Percentiles rank a stretch among this genome's conserved stretches.
Evolutionary conservation across 2,888 invertebrate genomes (phyloP).

Genomic region (Sceliomorpha sp.): DNA sequence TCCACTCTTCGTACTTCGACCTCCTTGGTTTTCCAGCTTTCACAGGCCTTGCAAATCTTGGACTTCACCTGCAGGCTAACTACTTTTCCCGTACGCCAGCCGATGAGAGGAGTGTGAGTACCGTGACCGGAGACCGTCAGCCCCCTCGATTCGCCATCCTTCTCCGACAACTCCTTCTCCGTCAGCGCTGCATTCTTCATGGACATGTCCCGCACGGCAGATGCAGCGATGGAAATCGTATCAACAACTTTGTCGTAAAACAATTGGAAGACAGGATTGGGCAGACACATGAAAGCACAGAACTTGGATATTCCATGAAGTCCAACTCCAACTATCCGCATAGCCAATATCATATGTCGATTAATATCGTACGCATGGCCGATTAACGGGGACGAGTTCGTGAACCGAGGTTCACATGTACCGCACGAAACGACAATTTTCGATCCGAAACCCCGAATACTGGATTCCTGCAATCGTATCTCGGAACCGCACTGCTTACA

Average conservation of each 20-base stretch:
- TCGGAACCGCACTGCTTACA: conserved; percentile 57
- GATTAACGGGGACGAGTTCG: conserved; percentile 22
- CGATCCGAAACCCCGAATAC: conserved; percentile 57
- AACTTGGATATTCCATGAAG: conserved; percentile 45
- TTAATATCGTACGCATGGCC: conserved; percentile 54
- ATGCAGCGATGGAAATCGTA: conserved; percentile 18
- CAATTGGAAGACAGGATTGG: conserved; percentile 48
- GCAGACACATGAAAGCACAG: conserved; percentile 55
- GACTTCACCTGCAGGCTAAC: conserved; percentile 34
- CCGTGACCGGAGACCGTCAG: conserved; percentile 19
- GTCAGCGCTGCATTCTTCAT: conserved; percentile 12
- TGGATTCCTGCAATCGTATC: conserved; percentile 52
- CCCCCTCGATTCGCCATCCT: conserved; percentile 9
- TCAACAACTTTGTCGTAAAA: conserved; percentile 21
- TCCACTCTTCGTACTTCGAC: conserved; percentile 19
- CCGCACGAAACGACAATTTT: conserved; percentile 52
- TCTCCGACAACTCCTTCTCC: conserved; percentile 12
- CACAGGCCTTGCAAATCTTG: conserved; percentile 26
- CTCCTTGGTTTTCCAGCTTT: conserved; percentile 31
- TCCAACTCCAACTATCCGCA: conserved; percentile 54
- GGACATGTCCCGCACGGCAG: conserved; percentile 3
- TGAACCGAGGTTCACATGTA: conserved; percentile 35
- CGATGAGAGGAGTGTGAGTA: conserved; percentile 19
- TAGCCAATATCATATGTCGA: conserved; percentile 49
- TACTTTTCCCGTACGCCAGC: conserved; percentile 38